Evolutionary conservation across 2,888 invertebrate genomes (phyloP).

Genomic region (Trilocha varians): DNA sequence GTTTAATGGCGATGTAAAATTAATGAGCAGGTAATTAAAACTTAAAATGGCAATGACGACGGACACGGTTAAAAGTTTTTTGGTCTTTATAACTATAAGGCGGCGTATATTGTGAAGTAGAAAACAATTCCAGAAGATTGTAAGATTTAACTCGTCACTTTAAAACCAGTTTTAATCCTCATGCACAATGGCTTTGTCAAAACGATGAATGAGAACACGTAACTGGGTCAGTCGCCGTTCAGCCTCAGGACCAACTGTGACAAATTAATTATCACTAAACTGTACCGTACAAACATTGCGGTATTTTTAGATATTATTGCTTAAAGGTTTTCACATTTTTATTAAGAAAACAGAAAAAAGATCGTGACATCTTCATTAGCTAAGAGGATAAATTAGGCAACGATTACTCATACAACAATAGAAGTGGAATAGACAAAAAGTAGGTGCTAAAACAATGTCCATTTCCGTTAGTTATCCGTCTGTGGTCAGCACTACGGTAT

Average conservation of each 20-base stretch:
- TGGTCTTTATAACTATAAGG: too few species aligned
- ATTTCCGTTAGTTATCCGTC: neutral
- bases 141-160: neutral
- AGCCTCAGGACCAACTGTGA: constrained; percentile 27
- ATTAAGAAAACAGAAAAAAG: neutral
- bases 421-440: neutral
- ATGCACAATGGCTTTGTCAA: constrained; percentile 8
- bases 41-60: too few species aligned
- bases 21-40: neutral
- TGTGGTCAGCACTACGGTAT: neutral
- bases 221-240: constrained; percentile 34
- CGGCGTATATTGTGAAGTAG: too few species aligned
- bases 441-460: neutral
- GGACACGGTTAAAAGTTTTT: too few species aligned
- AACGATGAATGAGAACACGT: constrained; percentile 24
- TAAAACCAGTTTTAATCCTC: constrained; percentile 11
- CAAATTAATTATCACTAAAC: constrained; percentile 30
- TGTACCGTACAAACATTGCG: neutral
- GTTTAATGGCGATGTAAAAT: neutral
- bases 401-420: too few species aligned
- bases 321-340: neutral
- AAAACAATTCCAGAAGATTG: too few species aligned
- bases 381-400: too few species aligned
- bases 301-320: neutral
- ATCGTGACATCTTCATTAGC: too few species aligned